A percentile compares a stretch with the other conserved stretches of the same genome.
These are phyloP conservation scores for Gastrophryne carolinensis DNA, from an alignment of 2,797 vertebrate genomes.

Conservation along the genomic window DNA sequence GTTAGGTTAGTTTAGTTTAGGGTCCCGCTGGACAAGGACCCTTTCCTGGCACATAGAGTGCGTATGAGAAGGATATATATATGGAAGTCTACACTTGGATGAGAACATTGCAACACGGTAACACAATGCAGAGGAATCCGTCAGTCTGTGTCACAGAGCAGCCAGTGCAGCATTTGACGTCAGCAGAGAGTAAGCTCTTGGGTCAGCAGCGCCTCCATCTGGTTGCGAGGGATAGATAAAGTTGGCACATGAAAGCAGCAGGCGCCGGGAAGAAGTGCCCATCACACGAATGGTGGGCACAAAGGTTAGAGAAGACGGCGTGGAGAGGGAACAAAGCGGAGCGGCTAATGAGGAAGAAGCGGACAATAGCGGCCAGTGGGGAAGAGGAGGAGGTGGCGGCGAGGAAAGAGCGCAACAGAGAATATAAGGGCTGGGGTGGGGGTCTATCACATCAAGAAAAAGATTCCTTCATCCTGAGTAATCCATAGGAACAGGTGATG, in stretches of 20 bases:
- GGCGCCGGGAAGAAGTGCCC: not conserved
- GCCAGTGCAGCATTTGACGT: not conserved
- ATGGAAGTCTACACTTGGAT: too few species aligned
- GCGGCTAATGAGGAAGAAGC: conserved; percentile 30
- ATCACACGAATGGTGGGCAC: not conserved
- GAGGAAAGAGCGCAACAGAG: not conserved
- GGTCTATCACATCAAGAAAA: not conserved
- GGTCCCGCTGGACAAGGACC: too few species aligned
- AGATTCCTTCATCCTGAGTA: not conserved
- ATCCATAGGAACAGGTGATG: not conserved
- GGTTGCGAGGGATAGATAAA: not conserved
- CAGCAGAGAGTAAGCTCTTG: not conserved
- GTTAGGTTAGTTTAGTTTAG: too few species aligned
- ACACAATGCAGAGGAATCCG: too few species aligned
- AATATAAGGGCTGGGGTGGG: not conserved
- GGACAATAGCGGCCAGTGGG: not conserved
- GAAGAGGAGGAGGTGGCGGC: not conserved
- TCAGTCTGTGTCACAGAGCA: too few species aligned
- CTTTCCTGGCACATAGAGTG: too few species aligned
- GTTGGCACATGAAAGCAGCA: conserved; percentile 18
- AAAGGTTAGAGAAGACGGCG: conserved; percentile 4
- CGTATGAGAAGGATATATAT: too few species aligned
- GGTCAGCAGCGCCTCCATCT: not conserved
- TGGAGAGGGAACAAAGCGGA: conserved; percentile 10
- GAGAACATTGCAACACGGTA: too few species aligned